Evolutionary conservation across 92 coral and sea anemone species (phyloP).

Genomic region (Epizoanthus fatuus): DNA sequence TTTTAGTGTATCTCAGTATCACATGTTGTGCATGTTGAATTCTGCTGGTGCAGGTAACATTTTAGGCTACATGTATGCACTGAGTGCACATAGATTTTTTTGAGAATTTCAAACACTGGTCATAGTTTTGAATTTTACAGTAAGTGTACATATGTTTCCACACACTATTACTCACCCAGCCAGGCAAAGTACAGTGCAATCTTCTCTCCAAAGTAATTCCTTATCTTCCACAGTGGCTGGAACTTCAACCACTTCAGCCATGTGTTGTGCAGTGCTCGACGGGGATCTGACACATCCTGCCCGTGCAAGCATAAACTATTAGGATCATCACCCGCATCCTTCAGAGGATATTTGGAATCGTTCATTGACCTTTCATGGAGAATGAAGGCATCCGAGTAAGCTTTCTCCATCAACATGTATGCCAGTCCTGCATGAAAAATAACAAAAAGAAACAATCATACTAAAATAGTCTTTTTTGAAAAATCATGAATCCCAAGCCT

Average conservation of each 20-base stretch:
- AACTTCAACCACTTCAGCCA: slow-evolving; percentile 91
- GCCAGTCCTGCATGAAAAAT: slow-evolving; percentile 76
- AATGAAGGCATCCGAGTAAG: slow-evolving; percentile 90
- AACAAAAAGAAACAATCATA: neutral
- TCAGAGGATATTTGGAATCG: slow-evolving; percentile 78
- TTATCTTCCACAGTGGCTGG: slow-evolving; percentile 97
- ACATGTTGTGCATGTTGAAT: too few species aligned
- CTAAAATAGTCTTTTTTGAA: neutral
- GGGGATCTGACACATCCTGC: slow-evolving; percentile 88
- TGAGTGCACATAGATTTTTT: too few species aligned
- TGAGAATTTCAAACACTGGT: too few species aligned
- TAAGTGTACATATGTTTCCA: neutral
- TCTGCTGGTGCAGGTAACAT: too few species aligned
- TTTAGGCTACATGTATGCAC: too few species aligned
- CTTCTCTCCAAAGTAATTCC: slow-evolving; percentile 97
- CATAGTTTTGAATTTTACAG: too few species aligned
- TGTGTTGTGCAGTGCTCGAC: slow-evolving; percentile 79
- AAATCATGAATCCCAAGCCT: neutral
- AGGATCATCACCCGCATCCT: slow-evolving; percentile 73
- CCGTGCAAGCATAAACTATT: slow-evolving; percentile 71
- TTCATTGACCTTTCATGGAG: slow-evolving; percentile 81
- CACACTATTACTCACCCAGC: slow-evolving; percentile 76
- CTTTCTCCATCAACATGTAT: slow-evolving; percentile 90
- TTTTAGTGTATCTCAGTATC: too few species aligned
- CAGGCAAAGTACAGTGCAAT: slow-evolving; percentile 96